Conservation (phyloP, 2,888 invertebrate species). For the Cancer borealis region DNA sequence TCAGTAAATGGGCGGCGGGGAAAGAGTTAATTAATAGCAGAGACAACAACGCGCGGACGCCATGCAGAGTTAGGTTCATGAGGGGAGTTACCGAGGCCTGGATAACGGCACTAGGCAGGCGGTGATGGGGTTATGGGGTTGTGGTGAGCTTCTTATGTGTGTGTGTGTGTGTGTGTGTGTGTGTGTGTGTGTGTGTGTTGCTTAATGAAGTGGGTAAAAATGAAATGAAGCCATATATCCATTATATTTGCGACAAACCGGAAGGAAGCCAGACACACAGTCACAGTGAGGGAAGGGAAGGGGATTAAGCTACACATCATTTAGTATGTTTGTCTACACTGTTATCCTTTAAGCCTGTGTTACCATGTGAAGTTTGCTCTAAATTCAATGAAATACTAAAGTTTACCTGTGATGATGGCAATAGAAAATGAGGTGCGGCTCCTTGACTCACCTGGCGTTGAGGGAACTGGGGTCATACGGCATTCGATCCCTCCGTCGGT, state of each 20-base stretch:
- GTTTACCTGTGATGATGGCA: not conserved
- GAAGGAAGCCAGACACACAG: too few species aligned
- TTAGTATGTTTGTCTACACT: not conserved
- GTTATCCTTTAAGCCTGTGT: not conserved
- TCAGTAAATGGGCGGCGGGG: not conserved
- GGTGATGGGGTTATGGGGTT: not conserved
- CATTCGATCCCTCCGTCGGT: conserved; percentile 49
- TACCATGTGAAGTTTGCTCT: not conserved
- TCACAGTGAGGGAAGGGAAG: not conserved
- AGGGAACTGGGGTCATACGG: conserved; percentile 58
- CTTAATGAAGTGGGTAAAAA: not conserved
- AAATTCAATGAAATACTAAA: not conserved
- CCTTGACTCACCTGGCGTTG: conserved; percentile 55
- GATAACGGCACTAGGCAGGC: not conserved
- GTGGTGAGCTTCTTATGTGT: not conserved
- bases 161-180: not conserved
- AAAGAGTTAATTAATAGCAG: not conserved
- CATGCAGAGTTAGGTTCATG: not conserved
- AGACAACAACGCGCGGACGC: not conserved
- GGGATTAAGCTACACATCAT: not conserved
- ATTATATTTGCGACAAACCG: too few species aligned
- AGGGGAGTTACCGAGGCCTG: not conserved
- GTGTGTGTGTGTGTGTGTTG: not conserved
- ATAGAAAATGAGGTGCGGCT: not conserved
- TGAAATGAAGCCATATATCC: too few species aligned